Base-by-base conservation (phyloP, 2,113 vertebrate species). In the Cepphus grylle region DNA sequence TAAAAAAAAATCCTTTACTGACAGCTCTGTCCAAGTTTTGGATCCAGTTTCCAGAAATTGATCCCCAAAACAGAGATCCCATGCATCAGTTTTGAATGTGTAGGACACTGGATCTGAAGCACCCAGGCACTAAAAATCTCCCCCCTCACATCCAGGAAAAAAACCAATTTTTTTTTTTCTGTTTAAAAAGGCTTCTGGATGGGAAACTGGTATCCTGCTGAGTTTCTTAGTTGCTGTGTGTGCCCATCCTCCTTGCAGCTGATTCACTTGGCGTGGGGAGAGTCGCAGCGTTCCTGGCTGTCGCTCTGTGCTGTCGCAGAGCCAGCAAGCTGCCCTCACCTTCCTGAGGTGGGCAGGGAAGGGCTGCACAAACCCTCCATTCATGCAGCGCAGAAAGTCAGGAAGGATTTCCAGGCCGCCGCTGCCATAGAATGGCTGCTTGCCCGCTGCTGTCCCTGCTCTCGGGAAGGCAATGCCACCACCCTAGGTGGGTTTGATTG, bases 351-450 rank as follows among this genome's bases (percentile, higher is more conserved):
- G 38, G 79, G 59, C 74, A 49, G n/a, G 58, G 67, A 21, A 76
- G 43, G 30, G 47, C 90, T 79, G 79, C 79, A 86, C 95, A 96
- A 96, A 83, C 63, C 52, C 32, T 85, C 74, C 76, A 77, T 94
- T 94, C 86, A 93, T 20, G 55, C 74, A 34, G 43, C 1, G 0
- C 34, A 74, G 40, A 70, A 91, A 72, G 53, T 79, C 81, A 81
- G 45, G 56, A 58, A 81, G 45, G 56, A 58, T 90, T 95, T 94
- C 91, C 90, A 80, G 78, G 45, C 43, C 25, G 80, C 30, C 25
- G 34, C 74, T 72, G 56, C 38, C 42, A 25, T 38, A 70, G 88
- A 59, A 78, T 73, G 81, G 87, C 84, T 69, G 42, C 53, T 43
- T 67, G 77, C 81, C 73, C 1, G 0, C 32, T 5, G 47, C 4